These are phyloP conservation scores for Enoplosus armatus DNA, from an alignment of 2,797 vertebrate species.

Conservation along the genomic window DNA sequence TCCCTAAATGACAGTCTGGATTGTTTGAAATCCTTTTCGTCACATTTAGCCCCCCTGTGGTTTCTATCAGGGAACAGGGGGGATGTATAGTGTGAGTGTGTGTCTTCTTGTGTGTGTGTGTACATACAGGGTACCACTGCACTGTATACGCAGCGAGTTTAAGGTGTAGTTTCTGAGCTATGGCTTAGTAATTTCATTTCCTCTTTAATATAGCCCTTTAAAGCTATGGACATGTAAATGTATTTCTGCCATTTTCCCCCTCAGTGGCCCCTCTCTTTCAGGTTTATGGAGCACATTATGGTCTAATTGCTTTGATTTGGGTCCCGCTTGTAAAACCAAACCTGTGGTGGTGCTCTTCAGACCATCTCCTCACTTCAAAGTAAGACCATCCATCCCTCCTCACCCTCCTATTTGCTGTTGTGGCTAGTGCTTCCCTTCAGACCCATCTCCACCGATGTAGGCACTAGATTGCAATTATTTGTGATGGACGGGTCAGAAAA, in stretches of 20 bases:
- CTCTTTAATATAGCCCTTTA: slow-evolving; percentile 68
- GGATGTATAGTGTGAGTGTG: slow-evolving; percentile 28
- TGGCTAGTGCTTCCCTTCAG: slow-evolving; percentile 39
- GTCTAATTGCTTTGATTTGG: slow-evolving; percentile 88
- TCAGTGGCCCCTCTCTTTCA: slow-evolving; percentile 77
- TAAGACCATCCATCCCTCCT: slow-evolving; percentile 51
- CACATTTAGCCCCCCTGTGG: slow-evolving; percentile 74
- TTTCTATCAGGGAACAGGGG: slow-evolving; percentile 55
- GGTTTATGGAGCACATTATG: slow-evolving; percentile 85
- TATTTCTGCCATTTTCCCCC: slow-evolving; percentile 62
- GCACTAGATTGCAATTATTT: slow-evolving; percentile 55
- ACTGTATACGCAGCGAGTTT: slow-evolving; percentile 23
- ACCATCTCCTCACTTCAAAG: slow-evolving; percentile 85
- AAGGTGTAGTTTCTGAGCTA: slow-evolving; percentile 38
- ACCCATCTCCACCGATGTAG: slow-evolving; percentile 20
- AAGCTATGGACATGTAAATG: slow-evolving; percentile 71
- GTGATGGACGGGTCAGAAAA: slow-evolving; percentile 50
- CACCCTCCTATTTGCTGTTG: slow-evolving; percentile 23
- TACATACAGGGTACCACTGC: slow-evolving; percentile 8
- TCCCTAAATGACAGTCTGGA: slow-evolving; percentile 74
- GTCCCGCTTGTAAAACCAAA: slow-evolving; percentile 84
- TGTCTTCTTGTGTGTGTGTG: slow-evolving; percentile 8
- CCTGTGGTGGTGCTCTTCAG: slow-evolving; percentile 77
- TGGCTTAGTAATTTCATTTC: slow-evolving; percentile 69
- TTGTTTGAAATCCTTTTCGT: slow-evolving; percentile 81